Evolutionary conservation across 2,888 invertebrate species (phyloP), one percentile per base, ranked within the genome.

Genomic region (Philopedon plagiatum): DNA sequence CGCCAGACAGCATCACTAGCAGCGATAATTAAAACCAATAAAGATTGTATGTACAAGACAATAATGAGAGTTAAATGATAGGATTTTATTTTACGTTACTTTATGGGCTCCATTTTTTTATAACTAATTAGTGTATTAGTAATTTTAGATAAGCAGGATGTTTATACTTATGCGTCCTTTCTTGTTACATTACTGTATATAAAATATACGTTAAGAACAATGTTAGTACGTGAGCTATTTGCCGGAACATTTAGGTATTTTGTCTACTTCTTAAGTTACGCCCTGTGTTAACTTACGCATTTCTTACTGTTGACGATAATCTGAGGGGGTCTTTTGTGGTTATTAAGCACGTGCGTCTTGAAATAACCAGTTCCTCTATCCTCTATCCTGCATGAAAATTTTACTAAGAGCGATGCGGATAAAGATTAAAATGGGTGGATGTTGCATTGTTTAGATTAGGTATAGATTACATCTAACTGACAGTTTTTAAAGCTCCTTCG

Each of bases 301-400:
- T 29, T 54, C 51, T 54, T 54, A 54, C 29, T 54, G 29, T 54
- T 54, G 29, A 2, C 9, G 29, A 5, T 18, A 54, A 54, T 32
- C 51, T 54, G 9, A 54, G n/a, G 51, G 51, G 51, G 15, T 3
- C 29, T 54, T 15, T 54, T 54, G 51, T 18, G 51, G 51, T 29
- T 15, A 54, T 54, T 13, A 15, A 4, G 51, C 51, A 54, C 51
- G 51, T 54, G 51, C 51, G 51, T 54, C 51, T 54, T 13, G 13
- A 54, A 54, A 54, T 54, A 54, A 54, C 51, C 46, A 23, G 21
- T 46, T 19, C 46, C 23, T n/a, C n/a, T n/a, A n/a, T n/a, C n/a
- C n/a, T n/a, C n/a, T 46, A 46, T 54, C 29, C 15, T 29, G 9
- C n/a, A 29, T 15, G 18, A 54, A 54, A 54, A 8, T 29, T 29